phyloP scores from a whole-genome alignment of 1,140 invertebrate species.

The Euschistus heros region DNA sequence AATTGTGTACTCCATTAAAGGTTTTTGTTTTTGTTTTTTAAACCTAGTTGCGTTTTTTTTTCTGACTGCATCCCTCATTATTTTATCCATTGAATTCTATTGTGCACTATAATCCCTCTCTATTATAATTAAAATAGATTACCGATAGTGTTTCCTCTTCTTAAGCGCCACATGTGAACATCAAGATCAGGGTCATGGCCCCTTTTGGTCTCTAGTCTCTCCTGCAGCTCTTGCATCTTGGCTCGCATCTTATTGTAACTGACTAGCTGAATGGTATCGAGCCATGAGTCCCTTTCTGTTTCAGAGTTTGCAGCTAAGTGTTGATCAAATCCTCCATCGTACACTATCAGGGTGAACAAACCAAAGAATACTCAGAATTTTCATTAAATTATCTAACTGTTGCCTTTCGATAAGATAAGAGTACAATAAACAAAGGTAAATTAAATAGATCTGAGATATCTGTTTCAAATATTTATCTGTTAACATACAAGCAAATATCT shows the following conservation, averaged over 20 bases:
- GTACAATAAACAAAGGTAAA: background rate
- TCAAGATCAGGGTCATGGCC: constrained; percentile 52
- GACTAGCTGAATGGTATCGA: constrained; percentile 70
- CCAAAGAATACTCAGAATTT: background rate
- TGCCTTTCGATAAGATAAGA: background rate
- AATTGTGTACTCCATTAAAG: too few relatives aligned
- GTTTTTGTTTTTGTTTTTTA: too few relatives aligned
- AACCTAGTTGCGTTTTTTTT: too few relatives aligned
- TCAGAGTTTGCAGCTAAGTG: constrained; percentile 68
- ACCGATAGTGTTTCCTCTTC: constrained; percentile 53
- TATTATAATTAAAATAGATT: constrained; percentile 12
- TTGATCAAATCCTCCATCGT: constrained; percentile 68
- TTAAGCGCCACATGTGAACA: constrained; percentile 54
- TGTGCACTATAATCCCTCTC: too few relatives aligned
- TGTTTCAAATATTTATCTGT: too few relatives aligned
- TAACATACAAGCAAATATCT: too few relatives aligned
- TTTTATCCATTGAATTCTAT: too few relatives aligned
- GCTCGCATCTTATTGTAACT: constrained; percentile 73
- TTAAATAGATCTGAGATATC: too few relatives aligned
- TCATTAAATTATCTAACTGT: background rate
- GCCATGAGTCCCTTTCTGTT: constrained; percentile 73
- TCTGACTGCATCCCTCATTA: too few relatives aligned
- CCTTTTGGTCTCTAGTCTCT: constrained; percentile 37
- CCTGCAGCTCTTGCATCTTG: constrained; percentile 54
- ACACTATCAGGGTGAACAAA: constrained; percentile 45